A percentile compares a stretch with the other conserved stretches of the same genome.
Conservation (phyloP, 2,797 vertebrate genomes). For the Sylvilagus floridanus region DNA sequence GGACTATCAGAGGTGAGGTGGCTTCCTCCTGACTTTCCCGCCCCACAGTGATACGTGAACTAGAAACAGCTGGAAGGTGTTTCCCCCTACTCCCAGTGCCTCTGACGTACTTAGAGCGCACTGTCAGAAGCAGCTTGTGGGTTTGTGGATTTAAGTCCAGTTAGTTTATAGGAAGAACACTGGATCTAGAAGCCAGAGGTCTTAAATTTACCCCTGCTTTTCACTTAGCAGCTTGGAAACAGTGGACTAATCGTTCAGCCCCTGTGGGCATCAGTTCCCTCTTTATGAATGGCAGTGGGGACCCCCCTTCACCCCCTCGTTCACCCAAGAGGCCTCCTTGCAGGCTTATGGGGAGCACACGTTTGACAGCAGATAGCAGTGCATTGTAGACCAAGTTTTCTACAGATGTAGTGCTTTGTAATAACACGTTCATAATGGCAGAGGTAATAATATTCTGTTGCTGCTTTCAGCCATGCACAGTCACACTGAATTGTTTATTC, state of each 20-base stretch:
- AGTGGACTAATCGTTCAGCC: not conserved
- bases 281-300: not conserved
- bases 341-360: not conserved
- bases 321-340: not conserved
- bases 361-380: not conserved
- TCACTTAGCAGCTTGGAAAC: conserved; percentile 38
- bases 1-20: conserved; percentile 93
- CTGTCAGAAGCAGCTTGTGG: conserved; percentile 1
- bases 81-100: not conserved
- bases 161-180: not conserved
- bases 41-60: not conserved
- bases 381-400: not conserved
- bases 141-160: not conserved
- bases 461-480: not conserved
- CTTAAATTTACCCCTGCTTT: conserved; percentile 49
- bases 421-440: not conserved
- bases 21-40: not conserved
- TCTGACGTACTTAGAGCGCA: not conserved
- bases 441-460: not conserved
- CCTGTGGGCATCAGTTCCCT: not conserved
- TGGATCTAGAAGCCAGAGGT: not conserved
- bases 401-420: not conserved
- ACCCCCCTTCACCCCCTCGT: not conserved
- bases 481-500: not conserved
- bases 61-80: not conserved